phyloP scores from a whole-genome alignment of 2,113 vertebrate genomes.

The Aepyceros melampus region DNA sequence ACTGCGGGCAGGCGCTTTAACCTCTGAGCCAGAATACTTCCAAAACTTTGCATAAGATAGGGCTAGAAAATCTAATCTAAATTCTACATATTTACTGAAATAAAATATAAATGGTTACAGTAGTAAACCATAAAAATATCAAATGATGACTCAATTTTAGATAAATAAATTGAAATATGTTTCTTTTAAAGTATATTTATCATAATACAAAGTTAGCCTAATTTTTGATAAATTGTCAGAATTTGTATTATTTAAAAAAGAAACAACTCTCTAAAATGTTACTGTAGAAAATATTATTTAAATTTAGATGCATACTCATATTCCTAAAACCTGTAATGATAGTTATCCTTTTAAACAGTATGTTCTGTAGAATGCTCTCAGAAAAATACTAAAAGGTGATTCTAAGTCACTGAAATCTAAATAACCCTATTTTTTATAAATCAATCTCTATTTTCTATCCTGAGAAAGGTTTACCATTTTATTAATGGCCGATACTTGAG shows the following conservation, averaged over 20 bases:
- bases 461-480: slow-evolving; percentile 31
- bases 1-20: no score
- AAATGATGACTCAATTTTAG: neutral
- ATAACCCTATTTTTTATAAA: slow-evolving; percentile 31
- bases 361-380: neutral
- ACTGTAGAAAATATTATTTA: neutral
- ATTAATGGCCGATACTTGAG: slow-evolving; percentile 47
- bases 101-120: neutral
- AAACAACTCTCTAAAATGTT: neutral
- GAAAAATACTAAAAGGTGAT: neutral
- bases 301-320: neutral
- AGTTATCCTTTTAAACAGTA: neutral
- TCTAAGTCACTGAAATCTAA: slow-evolving; percentile 40
- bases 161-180: neutral
- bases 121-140: neutral
- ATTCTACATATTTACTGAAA: neutral
- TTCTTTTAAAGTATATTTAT: neutral
- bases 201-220: neutral
- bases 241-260: neutral
- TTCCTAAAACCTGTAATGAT: neutral
- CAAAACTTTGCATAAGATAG: neutral
- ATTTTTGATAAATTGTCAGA: neutral
- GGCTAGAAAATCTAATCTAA: neutral
- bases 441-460: slow-evolving; percentile 2
- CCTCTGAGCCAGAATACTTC: neutral